phyloP scores from a whole-genome alignment of 2,888 invertebrate species.

The Rotaria macrura region DNA sequence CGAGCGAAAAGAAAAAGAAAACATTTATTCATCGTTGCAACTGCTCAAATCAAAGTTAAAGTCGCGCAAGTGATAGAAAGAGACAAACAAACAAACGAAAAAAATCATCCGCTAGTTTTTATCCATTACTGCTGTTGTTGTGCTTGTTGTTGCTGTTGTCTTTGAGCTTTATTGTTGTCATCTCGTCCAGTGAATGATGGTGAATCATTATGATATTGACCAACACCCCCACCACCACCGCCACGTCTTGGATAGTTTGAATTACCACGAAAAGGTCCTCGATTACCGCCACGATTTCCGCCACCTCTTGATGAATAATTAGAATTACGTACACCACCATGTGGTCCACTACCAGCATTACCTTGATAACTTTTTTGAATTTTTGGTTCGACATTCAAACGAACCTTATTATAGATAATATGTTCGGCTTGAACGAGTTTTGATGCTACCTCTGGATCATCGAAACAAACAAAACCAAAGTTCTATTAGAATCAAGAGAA shows the following conservation, averaged over 20 bases:
- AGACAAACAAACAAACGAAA: too few species aligned
- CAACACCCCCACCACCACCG: neutral
- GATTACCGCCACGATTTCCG: neutral
- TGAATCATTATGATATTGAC: neutral
- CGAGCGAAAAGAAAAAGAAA: neutral
- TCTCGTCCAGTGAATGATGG: neutral
- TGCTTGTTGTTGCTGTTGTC: neutral
- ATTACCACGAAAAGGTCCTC: neutral
- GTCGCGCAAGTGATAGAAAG: neutral
- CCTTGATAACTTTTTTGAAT: neutral
- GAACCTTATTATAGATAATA: neutral
- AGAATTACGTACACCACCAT: too few species aligned
- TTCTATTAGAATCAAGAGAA: neutral
- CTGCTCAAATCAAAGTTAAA: neutral
- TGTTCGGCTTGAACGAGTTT: neutral
- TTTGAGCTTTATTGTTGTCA: neutral
- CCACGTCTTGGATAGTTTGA: neutral
- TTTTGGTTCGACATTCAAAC: constrained; percentile 7
- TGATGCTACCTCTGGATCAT: neutral
- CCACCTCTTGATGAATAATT: neutral
- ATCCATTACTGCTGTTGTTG: neutral
- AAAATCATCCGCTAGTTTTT: neutral
- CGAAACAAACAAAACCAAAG: neutral
- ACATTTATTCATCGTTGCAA: neutral
- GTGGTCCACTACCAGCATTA: too few species aligned